phyloP scores from a whole-genome alignment of 2,888 invertebrate genomes.

The Tachina fera region DNA sequence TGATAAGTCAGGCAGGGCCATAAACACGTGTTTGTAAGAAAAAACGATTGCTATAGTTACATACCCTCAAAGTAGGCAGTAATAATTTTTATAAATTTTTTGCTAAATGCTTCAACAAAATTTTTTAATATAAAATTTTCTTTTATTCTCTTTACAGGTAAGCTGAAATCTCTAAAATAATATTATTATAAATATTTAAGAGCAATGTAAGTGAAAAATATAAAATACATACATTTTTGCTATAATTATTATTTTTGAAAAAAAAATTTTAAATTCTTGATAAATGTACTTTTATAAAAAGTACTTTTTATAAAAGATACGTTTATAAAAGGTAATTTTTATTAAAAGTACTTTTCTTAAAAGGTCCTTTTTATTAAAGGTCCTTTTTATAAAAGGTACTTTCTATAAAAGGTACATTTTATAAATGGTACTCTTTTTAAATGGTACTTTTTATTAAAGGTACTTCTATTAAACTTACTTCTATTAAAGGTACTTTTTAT shows the following conservation, averaged over 20 bases:
- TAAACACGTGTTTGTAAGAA: constrained; percentile 28
- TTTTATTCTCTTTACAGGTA: constrained; percentile 39
- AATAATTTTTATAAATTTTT: background rate
- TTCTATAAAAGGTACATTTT: no score
- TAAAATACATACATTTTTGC: background rate
- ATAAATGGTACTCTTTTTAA: no score
- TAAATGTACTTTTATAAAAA: no score
- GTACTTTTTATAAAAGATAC: no score
- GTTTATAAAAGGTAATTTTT: no score
- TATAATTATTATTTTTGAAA: background rate
- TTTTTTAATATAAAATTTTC: background rate
- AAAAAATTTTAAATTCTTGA: no score
- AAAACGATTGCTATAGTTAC: background rate
- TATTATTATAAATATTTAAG: background rate
- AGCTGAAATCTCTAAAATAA: background rate
- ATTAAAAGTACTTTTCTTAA: no score
- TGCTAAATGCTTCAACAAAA: background rate
- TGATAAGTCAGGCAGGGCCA: background rate
- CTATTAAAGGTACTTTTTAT: no score
- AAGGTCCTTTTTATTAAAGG: no score
- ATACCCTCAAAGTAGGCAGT: constrained; percentile 34
- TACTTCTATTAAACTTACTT: no score
- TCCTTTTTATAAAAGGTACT: no score
- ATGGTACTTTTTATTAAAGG: no score
- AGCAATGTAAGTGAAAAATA: background rate